phyloP scores from a whole-genome alignment of 2,888 invertebrate genomes.

The Synergus japonicus region DNA sequence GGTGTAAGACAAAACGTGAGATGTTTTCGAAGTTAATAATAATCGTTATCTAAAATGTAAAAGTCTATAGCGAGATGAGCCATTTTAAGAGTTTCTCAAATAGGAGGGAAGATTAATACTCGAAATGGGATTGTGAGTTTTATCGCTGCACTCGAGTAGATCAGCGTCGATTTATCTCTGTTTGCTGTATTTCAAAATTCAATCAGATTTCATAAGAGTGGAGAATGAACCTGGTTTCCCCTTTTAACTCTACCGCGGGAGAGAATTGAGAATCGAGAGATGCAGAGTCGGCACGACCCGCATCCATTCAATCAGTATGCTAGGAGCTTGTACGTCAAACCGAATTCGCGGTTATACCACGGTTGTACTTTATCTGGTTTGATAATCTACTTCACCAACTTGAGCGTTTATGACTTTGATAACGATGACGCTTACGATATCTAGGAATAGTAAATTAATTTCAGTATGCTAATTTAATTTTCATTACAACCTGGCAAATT shows the following conservation, averaged over 20 bases:
- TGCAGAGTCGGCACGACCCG: conserved; percentile 67
- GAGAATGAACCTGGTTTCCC: conserved; percentile 22
- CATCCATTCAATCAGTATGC: conserved; percentile 69
- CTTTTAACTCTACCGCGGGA: conserved; percentile 35
- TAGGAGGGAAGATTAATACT: conserved; percentile 24
- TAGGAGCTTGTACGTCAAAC: conserved; percentile 58
- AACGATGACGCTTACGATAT: conserved; percentile 19
- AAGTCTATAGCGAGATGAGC: background rate
- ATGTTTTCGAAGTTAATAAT: background rate
- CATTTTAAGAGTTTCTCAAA: conserved; percentile 22
- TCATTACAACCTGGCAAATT: background rate
- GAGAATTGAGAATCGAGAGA: conserved; percentile 48
- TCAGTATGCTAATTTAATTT: conserved; percentile 31
- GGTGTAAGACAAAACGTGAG: background rate
- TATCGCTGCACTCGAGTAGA: conserved; percentile 39
- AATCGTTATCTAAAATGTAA: background rate
- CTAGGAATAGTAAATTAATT: conserved; percentile 15
- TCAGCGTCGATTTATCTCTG: conserved; percentile 44
- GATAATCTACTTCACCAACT: conserved; percentile 44
- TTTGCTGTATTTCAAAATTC: conserved; percentile 54
- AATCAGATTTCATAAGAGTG: conserved; percentile 51
- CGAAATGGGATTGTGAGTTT: conserved; percentile 34
- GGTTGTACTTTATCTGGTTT: conserved; percentile 48
- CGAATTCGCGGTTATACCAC: conserved; percentile 57
- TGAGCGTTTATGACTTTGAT: conserved; percentile 37